phyloP scores from a whole-genome alignment of 1,140 invertebrate species.

The Teleopsis dalmanni region DNA sequence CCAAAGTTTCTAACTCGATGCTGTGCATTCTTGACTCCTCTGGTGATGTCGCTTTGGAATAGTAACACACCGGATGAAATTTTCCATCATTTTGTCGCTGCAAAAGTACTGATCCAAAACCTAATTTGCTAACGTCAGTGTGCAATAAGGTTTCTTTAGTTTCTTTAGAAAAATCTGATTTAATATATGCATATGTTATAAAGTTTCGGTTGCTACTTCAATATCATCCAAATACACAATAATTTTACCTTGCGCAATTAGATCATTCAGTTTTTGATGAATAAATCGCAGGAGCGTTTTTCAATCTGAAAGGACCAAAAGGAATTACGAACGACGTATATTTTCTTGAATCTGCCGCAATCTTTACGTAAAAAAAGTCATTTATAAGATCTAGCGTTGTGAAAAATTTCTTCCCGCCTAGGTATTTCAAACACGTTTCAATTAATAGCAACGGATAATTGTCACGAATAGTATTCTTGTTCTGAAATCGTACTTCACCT shows the following conservation, averaged over 20 bases:
- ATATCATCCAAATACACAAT: neutral
- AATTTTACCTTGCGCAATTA: neutral
- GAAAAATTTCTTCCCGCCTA: neutral
- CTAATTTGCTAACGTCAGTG: neutral
- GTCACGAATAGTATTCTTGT: neutral
- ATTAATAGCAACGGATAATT: slow-evolving; percentile 1
- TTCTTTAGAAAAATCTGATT: neutral
- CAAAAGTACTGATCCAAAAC: neutral
- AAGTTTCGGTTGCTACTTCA: neutral
- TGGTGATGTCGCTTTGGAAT: neutral
- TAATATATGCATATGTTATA: neutral
- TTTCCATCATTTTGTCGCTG: neutral
- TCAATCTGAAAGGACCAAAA: neutral
- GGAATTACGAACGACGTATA: neutral
- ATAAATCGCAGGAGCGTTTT: too few species aligned
- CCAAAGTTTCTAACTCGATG: neutral
- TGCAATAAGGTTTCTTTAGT: neutral
- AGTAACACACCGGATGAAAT: neutral
- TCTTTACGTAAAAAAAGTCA: neutral
- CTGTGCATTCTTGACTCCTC: neutral
- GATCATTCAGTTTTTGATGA: neutral
- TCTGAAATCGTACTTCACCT: too few species aligned
- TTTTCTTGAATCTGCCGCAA: neutral
- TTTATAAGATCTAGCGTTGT: slow-evolving; percentile 3
- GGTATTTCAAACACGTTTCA: neutral